These are phyloP conservation scores for Dasyornis broadbenti DNA, from an alignment of 2,113 vertebrate species.

Conservation along the genomic window DNA sequence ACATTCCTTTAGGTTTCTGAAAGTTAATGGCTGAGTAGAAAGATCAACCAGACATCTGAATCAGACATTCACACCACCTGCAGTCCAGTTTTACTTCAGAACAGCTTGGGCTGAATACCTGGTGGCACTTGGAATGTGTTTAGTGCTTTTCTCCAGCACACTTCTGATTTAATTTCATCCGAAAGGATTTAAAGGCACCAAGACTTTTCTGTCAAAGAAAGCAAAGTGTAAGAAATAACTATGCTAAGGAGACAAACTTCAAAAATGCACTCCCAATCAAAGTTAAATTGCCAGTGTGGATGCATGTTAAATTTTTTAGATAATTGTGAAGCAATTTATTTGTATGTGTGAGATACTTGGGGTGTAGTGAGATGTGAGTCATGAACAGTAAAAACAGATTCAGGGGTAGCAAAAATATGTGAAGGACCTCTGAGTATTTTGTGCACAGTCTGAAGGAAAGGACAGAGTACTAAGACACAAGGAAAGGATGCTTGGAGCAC, in stretches of 20 bases:
- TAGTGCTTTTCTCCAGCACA: background rate
- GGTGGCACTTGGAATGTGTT: background rate
- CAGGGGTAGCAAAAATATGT: background rate
- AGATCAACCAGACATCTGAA: background rate
- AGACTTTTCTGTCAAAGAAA: background rate
- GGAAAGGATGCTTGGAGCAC: background rate
- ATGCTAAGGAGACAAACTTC: background rate
- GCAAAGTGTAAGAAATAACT: background rate
- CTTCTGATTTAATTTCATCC: background rate
- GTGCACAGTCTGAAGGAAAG: background rate
- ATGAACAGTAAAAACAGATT: background rate
- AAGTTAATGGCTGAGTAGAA: background rate
- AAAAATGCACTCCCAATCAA: background rate
- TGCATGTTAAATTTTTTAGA: background rate
- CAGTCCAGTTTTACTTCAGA: background rate
- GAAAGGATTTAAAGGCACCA: background rate
- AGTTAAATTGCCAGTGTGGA: background rate
- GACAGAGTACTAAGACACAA: background rate
- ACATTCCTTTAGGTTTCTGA: background rate
- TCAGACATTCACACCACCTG: background rate
- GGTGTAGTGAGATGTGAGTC: background rate
- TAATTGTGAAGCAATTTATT: background rate
- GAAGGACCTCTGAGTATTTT: background rate
- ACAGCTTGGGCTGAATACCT: background rate
- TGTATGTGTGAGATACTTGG: background rate